Conservation (phyloP, 2,113 vertebrate species). For the Hydrochoerus hydrochaeris region DNA sequence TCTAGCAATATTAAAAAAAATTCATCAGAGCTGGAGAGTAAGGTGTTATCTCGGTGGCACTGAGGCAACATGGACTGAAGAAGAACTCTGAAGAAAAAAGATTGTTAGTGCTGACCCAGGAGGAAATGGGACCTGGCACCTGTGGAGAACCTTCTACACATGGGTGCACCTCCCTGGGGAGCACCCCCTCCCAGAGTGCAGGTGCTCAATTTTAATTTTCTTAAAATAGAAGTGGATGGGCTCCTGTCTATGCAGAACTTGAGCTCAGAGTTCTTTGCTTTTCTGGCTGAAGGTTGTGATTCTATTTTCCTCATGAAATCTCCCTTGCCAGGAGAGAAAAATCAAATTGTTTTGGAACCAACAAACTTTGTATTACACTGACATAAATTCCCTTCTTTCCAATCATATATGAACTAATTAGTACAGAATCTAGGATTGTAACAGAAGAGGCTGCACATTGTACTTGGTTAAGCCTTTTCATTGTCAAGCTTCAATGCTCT, state of each 20-base stretch:
- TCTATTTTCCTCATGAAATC: not conserved
- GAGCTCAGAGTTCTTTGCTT: not conserved
- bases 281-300: not conserved
- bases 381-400: not conserved
- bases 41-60: too few relatives aligned
- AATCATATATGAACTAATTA: too few relatives aligned
- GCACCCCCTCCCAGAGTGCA: not conserved
- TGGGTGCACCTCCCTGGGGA: not conserved
- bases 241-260: not conserved
- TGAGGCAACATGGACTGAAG: not conserved
- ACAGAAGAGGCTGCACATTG: not conserved
- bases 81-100: not conserved
- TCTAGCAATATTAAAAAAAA: not conserved
- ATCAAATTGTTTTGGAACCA: not conserved
- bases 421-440: fast-evolving
- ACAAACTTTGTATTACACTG: not conserved
- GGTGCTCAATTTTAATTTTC: not conserved
- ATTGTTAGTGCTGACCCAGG: not conserved
- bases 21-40: too few relatives aligned
- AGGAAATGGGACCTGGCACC: not conserved
- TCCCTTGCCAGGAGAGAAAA: not conserved
- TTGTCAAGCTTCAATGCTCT: not conserved
- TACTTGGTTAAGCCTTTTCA: not conserved
- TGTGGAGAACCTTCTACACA: not conserved
- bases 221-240: not conserved